These are phyloP conservation scores for Apogon talboti DNA, from an alignment of 2,797 vertebrate species.

Conservation along the genomic window DNA sequence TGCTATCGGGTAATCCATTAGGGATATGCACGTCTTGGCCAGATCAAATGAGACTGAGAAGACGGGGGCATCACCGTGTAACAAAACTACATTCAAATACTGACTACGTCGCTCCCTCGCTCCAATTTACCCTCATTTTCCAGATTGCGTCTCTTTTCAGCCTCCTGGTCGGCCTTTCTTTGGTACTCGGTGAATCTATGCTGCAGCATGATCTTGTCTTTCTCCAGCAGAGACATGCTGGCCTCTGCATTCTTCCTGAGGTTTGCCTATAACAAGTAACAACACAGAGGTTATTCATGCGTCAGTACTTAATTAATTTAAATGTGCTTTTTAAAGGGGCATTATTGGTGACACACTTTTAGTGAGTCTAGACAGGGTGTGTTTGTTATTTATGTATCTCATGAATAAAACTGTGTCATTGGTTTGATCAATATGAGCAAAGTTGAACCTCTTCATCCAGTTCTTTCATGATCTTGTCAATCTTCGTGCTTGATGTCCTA, in stretches of 20 bases:
- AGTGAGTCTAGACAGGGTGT: too few species aligned
- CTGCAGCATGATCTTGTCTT: slow-evolving; percentile 95
- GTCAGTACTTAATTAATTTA: not conserved
- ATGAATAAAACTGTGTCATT: not conserved
- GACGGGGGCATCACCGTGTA: slow-evolving; percentile 8
- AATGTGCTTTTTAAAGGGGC: too few species aligned
- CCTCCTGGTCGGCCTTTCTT: slow-evolving; percentile 96
- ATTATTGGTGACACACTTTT: not conserved
- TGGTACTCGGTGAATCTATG: slow-evolving; percentile 94
- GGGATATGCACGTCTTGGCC: slow-evolving; percentile 7
- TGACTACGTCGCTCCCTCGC: not conserved
- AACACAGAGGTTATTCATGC: slow-evolving; percentile 42
- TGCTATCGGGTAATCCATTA: slow-evolving; percentile 26
- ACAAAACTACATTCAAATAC: slow-evolving; percentile 26
- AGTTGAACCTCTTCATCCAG: slow-evolving; percentile 94
- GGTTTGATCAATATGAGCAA: not conserved
- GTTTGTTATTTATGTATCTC: not conserved
- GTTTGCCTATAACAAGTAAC: slow-evolving; percentile 75
- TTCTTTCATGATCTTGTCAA: slow-evolving; percentile 98
- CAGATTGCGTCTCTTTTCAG: slow-evolving; percentile 93
- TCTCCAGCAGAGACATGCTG: slow-evolving; percentile 91
- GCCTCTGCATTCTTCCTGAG: slow-evolving; percentile 90
- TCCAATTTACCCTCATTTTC: slow-evolving; percentile 94
- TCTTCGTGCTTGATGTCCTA: slow-evolving; percentile 93
- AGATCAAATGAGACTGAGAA: slow-evolving; percentile 17